Base-by-base conservation (phyloP, 1,140 invertebrate species). In the Frieseomelitta varia region DNA sequence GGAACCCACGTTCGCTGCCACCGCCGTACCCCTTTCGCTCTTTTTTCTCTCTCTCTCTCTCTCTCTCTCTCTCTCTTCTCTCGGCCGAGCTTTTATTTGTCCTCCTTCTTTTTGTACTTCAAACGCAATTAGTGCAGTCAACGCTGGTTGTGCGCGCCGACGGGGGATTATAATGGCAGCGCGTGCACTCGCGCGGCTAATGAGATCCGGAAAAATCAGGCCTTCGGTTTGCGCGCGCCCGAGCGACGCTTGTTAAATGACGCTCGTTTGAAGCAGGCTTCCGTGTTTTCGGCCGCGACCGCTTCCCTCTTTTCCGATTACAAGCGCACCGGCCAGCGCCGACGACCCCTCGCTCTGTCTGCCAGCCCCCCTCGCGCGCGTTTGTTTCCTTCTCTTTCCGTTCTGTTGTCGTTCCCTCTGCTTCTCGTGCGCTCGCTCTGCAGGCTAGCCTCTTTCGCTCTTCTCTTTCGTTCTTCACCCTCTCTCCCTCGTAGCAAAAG, bases 81-180 rank as follows among this genome's bases (percentile, higher is more conserved):
- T 27, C 53, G 56, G 56, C 55, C 80, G 53, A 74, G 69, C 75
- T 87, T 79, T 87, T 83, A 81, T 86, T 86, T 81, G 79, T 85
- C 73, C 80, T 83, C 79, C 80, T 86, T 79, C 81, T 89, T 89
- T 89, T 81, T 85, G 53, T 83, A 89, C 85, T 90, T 89, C 85
- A 90, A 87, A 89, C 88, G 88, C 88, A 90, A 90, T 90, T 90
- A 90, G 88, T 87, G 88, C 88, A 89, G 87, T 90, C 82, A 87
- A 89, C 88, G 88, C 74, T 82, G 88, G 81, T 51, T 85, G 79
- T 77, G 72, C 88, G 72, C 88, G 71, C 84, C 85, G 78, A 86
- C 86, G 75, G 74, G 84, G 87, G 81, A 90, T 90, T 90, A 89
- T 89, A 89, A 90, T 90, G 78, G 85, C 74, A 77, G 65, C 75